Evolutionary conservation across 1,140 invertebrate genomes (phyloP).

Genomic region (Macrosteles quadrilineatus): DNA sequence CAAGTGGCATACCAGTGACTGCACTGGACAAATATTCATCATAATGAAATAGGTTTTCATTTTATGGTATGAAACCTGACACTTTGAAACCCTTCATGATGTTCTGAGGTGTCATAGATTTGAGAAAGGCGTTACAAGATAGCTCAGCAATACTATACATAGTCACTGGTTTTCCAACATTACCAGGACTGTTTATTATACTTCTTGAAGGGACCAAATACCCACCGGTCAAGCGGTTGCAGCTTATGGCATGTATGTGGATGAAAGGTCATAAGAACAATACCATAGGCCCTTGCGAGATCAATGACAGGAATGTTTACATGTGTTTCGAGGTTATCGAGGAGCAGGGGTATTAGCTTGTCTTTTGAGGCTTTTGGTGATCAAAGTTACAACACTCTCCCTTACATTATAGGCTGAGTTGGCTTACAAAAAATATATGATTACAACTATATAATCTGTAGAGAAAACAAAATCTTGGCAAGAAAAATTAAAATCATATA

Average conservation of each 20-base stretch:
- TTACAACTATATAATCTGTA: too few species aligned
- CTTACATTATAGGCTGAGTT: too few species aligned
- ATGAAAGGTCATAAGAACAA: background rate
- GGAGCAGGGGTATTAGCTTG: constrained; percentile 7
- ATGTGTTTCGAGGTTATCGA: constrained; percentile 24
- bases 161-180: background rate
- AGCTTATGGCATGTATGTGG: background rate
- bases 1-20: background rate
- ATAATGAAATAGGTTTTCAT: background rate
- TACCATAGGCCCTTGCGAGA: background rate
- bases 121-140: too few species aligned
- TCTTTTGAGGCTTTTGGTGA: constrained; percentile 2
- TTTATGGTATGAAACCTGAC: background rate
- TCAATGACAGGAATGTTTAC: background rate
- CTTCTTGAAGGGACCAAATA: background rate
- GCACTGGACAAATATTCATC: background rate
- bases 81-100: background rate
- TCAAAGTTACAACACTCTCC: too few species aligned
- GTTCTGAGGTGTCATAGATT: too few species aligned
- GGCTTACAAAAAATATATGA: too few species aligned
- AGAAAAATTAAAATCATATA: too few species aligned
- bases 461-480: too few species aligned
- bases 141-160: background rate
- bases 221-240: background rate
- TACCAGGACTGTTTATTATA: background rate